Conservation (phyloP, 2,113 vertebrate genomes). For the Dipodomys stephensi region DNA sequence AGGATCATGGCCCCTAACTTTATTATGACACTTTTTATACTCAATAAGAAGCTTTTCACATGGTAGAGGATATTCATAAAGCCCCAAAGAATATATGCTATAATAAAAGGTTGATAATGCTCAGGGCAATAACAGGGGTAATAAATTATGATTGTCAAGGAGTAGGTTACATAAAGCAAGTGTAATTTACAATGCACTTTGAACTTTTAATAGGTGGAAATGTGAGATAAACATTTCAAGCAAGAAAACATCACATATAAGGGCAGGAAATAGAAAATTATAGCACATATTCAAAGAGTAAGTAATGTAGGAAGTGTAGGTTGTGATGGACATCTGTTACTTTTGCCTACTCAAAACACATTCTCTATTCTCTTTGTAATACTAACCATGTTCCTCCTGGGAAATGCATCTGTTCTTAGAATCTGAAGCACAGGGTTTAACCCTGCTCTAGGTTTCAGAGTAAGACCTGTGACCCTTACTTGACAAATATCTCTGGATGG, state of each 20-base stretch:
- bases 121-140: constrained; percentile 23
- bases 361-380: constrained; percentile 6
- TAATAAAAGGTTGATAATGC: not conserved
- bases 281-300: constrained; percentile 20
- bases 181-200: constrained; percentile 66
- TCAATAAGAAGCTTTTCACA: not conserved
- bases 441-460: not conserved
- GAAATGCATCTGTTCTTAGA: not conserved
- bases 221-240: constrained; percentile 48
- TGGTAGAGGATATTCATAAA: not conserved
- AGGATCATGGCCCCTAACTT: not conserved
- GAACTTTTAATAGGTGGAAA: constrained; percentile 66
- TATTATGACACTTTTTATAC: not conserved
- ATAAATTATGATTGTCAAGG: constrained; percentile 41
- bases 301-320: constrained; percentile 40
- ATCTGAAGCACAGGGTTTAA: not conserved
- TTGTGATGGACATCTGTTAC: constrained; percentile 33
- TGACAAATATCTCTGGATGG: not conserved
- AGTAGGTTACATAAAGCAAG: constrained; percentile 37
- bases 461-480: not conserved
- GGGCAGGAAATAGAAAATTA: constrained; percentile 55
- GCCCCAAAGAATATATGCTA: not conserved
- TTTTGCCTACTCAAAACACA: constrained; percentile 43
- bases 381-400: constrained; percentile 16
- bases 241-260: constrained; percentile 32